Percentiles rank a stretch among this genome's conserved stretches.
These are phyloP conservation scores for Sminthopsis crassicaudata DNA, from an alignment of 2,113 vertebrate genomes.

Conservation along the genomic window DNA sequence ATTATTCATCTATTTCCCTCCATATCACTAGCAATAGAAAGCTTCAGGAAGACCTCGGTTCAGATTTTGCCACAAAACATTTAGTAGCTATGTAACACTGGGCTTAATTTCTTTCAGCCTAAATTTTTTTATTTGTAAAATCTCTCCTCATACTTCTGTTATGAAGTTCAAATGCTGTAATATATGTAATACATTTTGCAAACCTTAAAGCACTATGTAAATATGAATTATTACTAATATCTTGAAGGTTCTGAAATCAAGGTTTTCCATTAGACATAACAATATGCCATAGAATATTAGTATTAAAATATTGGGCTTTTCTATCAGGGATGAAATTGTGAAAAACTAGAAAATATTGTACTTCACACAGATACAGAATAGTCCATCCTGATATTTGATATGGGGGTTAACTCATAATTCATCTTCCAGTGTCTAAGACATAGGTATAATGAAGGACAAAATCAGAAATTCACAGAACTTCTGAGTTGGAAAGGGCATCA, in stretches of 20 bases:
- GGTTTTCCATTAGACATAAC: neutral
- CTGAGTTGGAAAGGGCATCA: neutral
- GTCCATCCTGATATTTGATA: neutral
- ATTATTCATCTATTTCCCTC: no score
- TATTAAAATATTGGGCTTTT: neutral
- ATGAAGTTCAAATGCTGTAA: neutral
- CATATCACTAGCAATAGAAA: no score
- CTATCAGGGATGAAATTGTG: neutral
- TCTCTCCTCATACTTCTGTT: neutral
- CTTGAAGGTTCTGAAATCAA: neutral
- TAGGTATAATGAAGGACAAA: neutral
- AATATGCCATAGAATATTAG: neutral
- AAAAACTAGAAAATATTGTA: neutral
- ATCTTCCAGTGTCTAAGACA: neutral
- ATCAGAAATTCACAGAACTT: neutral
- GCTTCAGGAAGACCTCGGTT: neutral
- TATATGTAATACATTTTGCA: neutral
- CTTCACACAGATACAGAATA: neutral
- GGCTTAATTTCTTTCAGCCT: neutral
- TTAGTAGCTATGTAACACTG: neutral
- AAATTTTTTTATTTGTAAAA: neutral
- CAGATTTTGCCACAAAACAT: neutral
- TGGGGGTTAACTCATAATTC: neutral
- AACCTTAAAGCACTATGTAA: neutral
- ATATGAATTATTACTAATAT: neutral